phyloP scores from a whole-genome alignment of 1,140 invertebrate species.

The Lucilia cuprina region DNA sequence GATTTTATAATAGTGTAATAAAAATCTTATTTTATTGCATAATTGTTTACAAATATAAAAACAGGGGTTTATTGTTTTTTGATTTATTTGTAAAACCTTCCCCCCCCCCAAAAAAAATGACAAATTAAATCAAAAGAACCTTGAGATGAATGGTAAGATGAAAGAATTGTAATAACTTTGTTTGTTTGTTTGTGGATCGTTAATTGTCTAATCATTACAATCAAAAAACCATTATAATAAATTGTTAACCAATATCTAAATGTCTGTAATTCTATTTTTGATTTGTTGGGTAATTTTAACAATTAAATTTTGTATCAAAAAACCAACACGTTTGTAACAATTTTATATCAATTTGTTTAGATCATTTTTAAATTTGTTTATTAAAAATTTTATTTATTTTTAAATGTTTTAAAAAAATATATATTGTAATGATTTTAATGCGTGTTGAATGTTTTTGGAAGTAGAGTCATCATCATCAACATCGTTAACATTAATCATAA shows the following conservation, averaged over 20 bases:
- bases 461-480: background rate
- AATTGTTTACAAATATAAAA: background rate
- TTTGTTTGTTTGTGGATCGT: background rate
- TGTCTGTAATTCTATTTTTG: background rate
- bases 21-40: background rate
- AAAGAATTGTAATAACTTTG: background rate
- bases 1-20: background rate
- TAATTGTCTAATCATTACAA: background rate
- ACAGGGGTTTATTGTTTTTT: background rate
- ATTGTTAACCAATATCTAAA: background rate
- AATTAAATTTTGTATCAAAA: background rate
- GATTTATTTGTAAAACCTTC: background rate
- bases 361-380: background rate
- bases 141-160: background rate
- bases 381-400: constrained; percentile 1
- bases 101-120: background rate
- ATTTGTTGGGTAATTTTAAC: background rate
- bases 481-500: constrained; percentile 3
- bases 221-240: constrained; percentile 15
- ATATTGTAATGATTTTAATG: background rate
- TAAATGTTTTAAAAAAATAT: background rate
- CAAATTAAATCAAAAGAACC: background rate
- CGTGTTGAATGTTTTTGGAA: background rate
- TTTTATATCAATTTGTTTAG: background rate
- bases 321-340: background rate